Conservation (phyloP, 2,113 vertebrate species). For the Tragelaphus buxtoni region DNA sequence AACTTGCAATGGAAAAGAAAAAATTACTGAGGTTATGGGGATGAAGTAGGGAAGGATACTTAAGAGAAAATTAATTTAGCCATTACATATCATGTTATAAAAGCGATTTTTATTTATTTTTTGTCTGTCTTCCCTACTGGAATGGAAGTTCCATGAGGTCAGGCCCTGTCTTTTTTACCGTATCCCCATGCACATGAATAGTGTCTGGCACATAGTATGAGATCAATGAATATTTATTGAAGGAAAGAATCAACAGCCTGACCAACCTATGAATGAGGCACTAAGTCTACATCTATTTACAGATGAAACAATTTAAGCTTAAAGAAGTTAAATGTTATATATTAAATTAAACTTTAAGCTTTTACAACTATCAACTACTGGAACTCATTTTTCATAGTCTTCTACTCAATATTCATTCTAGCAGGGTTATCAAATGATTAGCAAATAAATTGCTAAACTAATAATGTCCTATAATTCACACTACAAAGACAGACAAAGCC, state of each 20-base stretch:
- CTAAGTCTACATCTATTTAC: neutral
- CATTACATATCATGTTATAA: neutral
- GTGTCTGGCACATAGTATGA: neutral
- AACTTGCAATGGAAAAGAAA: neutral
- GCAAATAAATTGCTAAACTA: neutral
- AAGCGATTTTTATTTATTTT: slow-evolving; percentile 3
- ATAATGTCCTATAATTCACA: neutral
- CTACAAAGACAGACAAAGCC: neutral
- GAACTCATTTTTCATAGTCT: slow-evolving; percentile 1
- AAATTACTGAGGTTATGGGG: neutral
- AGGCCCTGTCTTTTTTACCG: neutral
- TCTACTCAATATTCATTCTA: slow-evolving; percentile 4
- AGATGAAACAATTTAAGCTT: neutral
- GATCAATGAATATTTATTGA: neutral
- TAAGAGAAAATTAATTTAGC: slow-evolving; percentile 1
- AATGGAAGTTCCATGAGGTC: neutral
- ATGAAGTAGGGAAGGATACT: neutral
- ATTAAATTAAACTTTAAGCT: neutral
- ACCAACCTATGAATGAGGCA: neutral
- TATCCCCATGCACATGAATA: neutral
- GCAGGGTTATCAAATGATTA: neutral
- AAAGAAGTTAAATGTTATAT: neutral
- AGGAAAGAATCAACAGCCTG: neutral
- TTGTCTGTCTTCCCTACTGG: neutral
- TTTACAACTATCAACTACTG: neutral